A percentile compares a stretch with the other conserved stretches of the same genome.
Conservation (phyloP, 2,113 vertebrate genomes). For the Eublepharis macularius region DNA sequence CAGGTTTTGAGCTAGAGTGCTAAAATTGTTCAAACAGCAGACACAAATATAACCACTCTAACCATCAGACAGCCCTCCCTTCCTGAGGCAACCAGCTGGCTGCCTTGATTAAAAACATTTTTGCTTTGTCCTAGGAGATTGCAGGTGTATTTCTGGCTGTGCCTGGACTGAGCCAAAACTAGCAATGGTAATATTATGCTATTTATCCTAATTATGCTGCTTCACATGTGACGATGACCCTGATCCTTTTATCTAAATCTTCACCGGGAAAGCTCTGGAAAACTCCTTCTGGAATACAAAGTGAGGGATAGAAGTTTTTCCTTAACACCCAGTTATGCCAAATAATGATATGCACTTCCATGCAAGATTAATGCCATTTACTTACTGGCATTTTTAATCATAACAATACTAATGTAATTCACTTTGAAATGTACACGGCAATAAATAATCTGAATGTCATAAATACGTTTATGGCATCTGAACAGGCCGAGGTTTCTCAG, state of each 20-base stretch:
- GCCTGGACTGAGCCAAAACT: slow-evolving; percentile 24
- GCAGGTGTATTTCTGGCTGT: slow-evolving; percentile 31
- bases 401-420: background rate
- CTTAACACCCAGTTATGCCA: slow-evolving; percentile 40
- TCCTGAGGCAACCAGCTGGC: slow-evolving; percentile 39
- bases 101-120: slow-evolving; percentile 52
- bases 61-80: background rate
- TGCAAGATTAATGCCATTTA: background rate
- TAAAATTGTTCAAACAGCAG: background rate
- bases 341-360: background rate
- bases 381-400: background rate
- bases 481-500: background rate
- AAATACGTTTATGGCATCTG: background rate
- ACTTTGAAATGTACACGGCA: background rate
- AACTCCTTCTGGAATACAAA: slow-evolving; percentile 14
- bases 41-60: slow-evolving; percentile 4
- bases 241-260: slow-evolving; percentile 36
- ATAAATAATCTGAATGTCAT: background rate
- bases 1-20: slow-evolving; percentile 7
- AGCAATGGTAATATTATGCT: slow-evolving; percentile 33
- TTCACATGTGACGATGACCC: background rate
- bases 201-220: background rate
- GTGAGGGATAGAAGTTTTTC: slow-evolving; percentile 33
- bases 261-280: slow-evolving; percentile 28
- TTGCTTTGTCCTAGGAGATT: slow-evolving; percentile 22